These are phyloP conservation scores for Rhegmatorhina hoffmannsi DNA, from an alignment of 2,113 vertebrate species.

Conservation along the genomic window DNA sequence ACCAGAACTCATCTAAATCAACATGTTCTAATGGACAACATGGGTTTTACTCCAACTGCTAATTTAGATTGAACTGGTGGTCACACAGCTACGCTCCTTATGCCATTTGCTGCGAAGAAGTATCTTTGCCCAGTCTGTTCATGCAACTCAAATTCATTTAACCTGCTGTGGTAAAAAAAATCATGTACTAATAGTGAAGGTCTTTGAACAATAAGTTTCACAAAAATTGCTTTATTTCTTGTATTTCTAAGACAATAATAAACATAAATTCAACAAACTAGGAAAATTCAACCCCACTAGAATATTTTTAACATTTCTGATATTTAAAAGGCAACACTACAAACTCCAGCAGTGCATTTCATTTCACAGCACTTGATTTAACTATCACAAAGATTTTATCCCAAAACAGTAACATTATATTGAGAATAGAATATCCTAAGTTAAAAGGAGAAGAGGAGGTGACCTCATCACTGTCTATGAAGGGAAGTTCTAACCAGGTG, in stretches of 20 bases:
- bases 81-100: background rate
- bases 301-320: background rate
- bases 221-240: background rate
- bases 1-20: background rate
- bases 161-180: background rate
- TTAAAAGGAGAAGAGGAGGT: background rate
- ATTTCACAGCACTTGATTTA: background rate
- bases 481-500: too few species aligned
- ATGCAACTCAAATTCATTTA: background rate
- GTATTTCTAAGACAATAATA: background rate
- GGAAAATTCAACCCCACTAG: background rate
- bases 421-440: background rate
- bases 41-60: background rate
- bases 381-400: background rate
- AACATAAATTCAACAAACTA: background rate
- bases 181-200: background rate
- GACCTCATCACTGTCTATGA: too few species aligned
- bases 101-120: background rate
- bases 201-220: background rate
- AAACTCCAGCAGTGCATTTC: background rate
- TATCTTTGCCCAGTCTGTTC: background rate
- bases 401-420: background rate
- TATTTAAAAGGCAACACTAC: background rate
- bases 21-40: background rate
- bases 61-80: background rate